Percentiles rank a stretch among this genome's conserved stretches.
These are phyloP conservation scores for Ianthella basta DNA, from an alignment of 37 sponge, comb jelly and placozoan species.

Conservation along the genomic window DNA sequence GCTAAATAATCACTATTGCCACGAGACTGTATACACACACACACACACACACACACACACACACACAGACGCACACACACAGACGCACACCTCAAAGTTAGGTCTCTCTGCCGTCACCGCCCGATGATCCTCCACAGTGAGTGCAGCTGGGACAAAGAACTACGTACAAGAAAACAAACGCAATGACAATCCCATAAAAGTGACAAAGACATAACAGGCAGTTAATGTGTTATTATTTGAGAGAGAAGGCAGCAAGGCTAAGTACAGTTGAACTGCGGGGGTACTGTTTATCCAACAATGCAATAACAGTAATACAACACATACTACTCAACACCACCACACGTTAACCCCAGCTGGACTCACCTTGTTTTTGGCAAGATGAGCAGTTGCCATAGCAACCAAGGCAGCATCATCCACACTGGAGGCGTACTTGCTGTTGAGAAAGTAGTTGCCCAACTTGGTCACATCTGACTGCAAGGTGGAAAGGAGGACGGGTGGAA, in stretches of 20 bases:
- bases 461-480: conserved; percentile 49
- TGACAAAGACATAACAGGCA: not conserved
- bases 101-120: conserved; percentile 38
- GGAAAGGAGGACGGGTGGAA: not conserved
- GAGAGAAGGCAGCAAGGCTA: too few relatives aligned
- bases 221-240: too few relatives aligned
- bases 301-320: too few relatives aligned
- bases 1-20: too few relatives aligned
- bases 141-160: conserved; percentile 53
- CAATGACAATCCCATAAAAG: not conserved
- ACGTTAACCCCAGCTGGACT: not conserved
- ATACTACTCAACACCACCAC: not conserved
- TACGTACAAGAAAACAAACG: conserved; percentile 9
- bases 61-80: not conserved
- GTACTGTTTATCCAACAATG: too few relatives aligned
- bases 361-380: conserved; percentile 34
- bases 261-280: too few relatives aligned
- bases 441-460: conserved; percentile 70
- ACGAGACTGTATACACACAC: too few relatives aligned
- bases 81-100: conserved; percentile 42
- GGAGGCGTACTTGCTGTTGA: conserved; percentile 55
- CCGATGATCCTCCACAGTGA: not conserved
- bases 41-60: not conserved
- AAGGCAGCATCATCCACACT: conserved; percentile 25
- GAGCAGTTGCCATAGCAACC: conserved; percentile 2